Base-by-base conservation (phyloP, 2,797 vertebrate species). In the Heterohyrax brucei region DNA sequence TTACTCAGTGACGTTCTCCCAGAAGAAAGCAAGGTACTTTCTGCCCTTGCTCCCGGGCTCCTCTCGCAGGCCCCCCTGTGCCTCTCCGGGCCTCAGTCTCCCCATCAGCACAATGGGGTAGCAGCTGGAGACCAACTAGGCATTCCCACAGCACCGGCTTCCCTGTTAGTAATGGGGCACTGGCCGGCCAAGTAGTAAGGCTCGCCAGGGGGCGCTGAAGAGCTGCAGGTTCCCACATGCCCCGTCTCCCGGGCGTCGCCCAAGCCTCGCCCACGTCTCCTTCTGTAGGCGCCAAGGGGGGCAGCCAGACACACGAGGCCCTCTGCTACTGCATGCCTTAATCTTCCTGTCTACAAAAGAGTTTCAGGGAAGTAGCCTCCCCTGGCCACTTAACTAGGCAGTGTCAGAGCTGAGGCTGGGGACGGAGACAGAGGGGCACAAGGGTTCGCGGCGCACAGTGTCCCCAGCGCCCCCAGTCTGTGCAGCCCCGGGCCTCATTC, bases 21-120 rank as follows among this genome's bases (percentile, higher is more conserved):
- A 94, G 91, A 96, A 97, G 96, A 96, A 97, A 97, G 93, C 87
- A 91, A 62, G 91, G 96, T 28, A 26, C 64, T 91, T 87, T 93
- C 66, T 59, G 72, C 33, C 24, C 9, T 79, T 1, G 1, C 83
- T 91, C 77, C 83, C 56, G 82, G 89, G 39, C 87, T 24, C 22
- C 3, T 19, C 75, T 21, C 48, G 30, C 13, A 75, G 30, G 26
- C 26, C 33, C 22, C 33, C 26, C 14, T 5, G 33, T 10, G 1
- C 66, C 77, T 68, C 33, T 19, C 48, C 64, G 88, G 48, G 76
- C 59, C 70, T 95, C 87, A 10, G 76, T 76, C 28, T 91, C 56
- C 87, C 68, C 81, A 33, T 16, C 33, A 89, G 68, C 44, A 50
- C 80, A 39, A 19, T 0, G 0, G 16, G 64, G 12, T 13, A 53